These are phyloP conservation scores for Macaria notata DNA, from an alignment of 2,888 invertebrate species.

Conservation along the genomic window DNA sequence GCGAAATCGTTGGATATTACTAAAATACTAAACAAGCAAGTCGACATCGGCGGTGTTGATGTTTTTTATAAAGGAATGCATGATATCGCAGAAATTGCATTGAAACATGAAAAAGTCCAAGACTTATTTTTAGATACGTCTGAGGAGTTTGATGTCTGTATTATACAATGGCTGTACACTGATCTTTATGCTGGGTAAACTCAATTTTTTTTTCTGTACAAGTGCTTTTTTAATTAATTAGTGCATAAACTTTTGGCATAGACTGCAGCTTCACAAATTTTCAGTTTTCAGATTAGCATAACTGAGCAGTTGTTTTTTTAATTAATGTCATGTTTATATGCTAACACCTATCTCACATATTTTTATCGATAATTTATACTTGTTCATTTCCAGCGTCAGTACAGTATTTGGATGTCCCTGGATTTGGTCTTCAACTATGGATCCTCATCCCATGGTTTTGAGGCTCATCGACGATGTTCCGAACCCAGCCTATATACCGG, in stretches of 20 bases:
- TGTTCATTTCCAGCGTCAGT: constrained; percentile 40
- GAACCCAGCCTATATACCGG: constrained; percentile 48
- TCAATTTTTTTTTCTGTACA: background rate
- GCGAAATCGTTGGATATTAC: constrained; percentile 7
- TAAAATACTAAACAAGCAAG: constrained; percentile 9
- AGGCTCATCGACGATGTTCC: constrained; percentile 44
- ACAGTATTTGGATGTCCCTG: constrained; percentile 49
- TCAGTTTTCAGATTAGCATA: too few species aligned
- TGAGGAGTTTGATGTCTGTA: constrained; percentile 47
- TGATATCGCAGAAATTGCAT: constrained; percentile 22
- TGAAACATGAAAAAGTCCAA: constrained; percentile 33
- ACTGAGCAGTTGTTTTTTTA: too few species aligned
- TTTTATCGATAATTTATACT: background rate
- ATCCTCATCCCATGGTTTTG: constrained; percentile 45
- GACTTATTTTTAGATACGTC: constrained; percentile 41
- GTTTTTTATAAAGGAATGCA: constrained; percentile 26
- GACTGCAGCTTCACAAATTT: too few species aligned
- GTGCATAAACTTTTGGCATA: too few species aligned
- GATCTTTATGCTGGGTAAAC: constrained; percentile 50
- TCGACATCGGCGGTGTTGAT: background rate
- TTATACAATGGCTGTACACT: constrained; percentile 47
- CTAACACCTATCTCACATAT: background rate
- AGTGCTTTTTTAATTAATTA: too few species aligned
- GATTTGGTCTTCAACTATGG: constrained; percentile 52
- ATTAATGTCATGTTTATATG: too few species aligned